These are phyloP conservation scores for Lasioglossum morio DNA, from an alignment of 2,888 invertebrate species.

Conservation along the genomic window DNA sequence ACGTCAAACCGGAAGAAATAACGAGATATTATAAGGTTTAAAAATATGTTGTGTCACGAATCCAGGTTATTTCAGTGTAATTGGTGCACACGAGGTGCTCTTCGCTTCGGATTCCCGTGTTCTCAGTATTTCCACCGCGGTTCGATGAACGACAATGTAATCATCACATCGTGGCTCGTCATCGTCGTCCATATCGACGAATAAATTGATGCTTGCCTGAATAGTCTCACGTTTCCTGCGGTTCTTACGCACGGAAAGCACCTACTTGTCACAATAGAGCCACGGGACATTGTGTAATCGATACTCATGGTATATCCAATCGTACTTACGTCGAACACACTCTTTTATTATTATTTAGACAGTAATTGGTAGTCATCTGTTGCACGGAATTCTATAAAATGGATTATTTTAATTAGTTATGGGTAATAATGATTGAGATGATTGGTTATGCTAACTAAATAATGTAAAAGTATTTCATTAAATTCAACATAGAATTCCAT, in stretches of 20 bases:
- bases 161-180: conserved; percentile 27
- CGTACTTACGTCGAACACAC: background rate
- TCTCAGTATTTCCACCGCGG: conserved; percentile 13
- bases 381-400: no score
- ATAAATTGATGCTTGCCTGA: conserved; percentile 12
- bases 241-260: background rate
- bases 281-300: background rate
- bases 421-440: no score
- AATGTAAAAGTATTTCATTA: background rate
- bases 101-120: conserved; percentile 29
- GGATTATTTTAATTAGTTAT: no score
- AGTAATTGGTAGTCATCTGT: background rate
- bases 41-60: background rate
- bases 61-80: background rate
- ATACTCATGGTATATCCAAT: background rate
- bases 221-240: background rate
- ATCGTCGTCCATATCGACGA: conserved; percentile 2
- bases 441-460: background rate
- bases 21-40: background rate
- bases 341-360: background rate
- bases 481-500: background rate
- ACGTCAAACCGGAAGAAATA: background rate
- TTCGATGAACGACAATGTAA: conserved; percentile 36
- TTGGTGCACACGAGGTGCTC: conserved; percentile 20
- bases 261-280: no score